Conservation (phyloP, 2,888 invertebrate genomes). For the Trissolcus japonicus region DNA sequence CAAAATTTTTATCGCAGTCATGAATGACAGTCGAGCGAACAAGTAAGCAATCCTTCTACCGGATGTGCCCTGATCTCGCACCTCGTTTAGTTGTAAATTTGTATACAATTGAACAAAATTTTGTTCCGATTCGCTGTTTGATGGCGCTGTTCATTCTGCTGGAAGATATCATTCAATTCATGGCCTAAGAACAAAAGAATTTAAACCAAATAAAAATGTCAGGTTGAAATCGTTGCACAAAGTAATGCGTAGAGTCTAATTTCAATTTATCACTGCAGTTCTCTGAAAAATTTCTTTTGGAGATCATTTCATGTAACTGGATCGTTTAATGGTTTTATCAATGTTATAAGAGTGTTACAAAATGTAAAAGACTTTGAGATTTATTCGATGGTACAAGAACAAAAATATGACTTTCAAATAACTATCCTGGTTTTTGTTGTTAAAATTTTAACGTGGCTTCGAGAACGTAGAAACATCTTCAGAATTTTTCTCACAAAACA, state of each 20-base stretch:
- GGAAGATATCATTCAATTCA: conserved; percentile 46
- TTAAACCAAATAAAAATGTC: conserved; percentile 39
- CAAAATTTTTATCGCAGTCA: conserved; percentile 42
- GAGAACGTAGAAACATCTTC: conserved; percentile 15
- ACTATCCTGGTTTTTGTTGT: no score
- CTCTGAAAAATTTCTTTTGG: no score
- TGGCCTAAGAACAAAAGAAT: conserved; percentile 38
- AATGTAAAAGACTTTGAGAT: no score
- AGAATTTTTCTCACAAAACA: conserved; percentile 20
- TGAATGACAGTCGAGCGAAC: conserved; percentile 40
- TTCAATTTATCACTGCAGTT: conserved; percentile 16
- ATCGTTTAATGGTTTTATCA: no score
- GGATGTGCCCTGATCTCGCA: conserved; percentile 41
- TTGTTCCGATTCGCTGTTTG: conserved; percentile 37
- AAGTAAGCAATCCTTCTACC: conserved; percentile 48
- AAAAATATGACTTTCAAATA: no score
- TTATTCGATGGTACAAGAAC: no score
- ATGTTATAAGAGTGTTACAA: no score
- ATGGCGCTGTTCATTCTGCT: conserved; percentile 21
- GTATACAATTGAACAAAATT: conserved; percentile 43
- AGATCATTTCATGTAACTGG: no score
- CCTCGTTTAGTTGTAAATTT: conserved; percentile 51
- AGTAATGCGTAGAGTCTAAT: conserved; percentile 3
- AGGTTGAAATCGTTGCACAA: conserved; percentile 14
- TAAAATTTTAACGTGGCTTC: no score